Percentiles rank a stretch among this genome's conserved stretches.
Evolutionary conservation across 1,140 invertebrate genomes (phyloP).

Genomic region (Sipha flava): DNA sequence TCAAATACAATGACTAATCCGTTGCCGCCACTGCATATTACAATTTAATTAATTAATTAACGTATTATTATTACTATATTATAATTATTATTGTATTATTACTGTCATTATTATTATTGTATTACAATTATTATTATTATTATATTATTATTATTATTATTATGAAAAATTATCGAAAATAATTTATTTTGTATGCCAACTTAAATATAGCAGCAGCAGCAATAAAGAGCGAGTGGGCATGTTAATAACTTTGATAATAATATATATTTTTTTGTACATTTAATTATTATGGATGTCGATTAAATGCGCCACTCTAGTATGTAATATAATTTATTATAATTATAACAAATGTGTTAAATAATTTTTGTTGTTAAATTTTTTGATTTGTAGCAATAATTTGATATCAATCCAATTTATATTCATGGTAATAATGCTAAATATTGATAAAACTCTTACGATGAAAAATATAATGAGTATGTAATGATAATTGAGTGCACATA

Average conservation of each 20-base stretch:
- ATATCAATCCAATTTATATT: neutral
- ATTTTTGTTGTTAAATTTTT: neutral
- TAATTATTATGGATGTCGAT: neutral
- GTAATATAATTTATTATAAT: conserved; percentile 3
- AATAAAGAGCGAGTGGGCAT: neutral
- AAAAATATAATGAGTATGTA: no score
- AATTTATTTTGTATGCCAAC: conserved; percentile 3
- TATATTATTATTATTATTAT: neutral
- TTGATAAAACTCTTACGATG: no score
- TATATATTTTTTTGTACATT: conserved; percentile 6
- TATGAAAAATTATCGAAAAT: neutral
- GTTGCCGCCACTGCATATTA: neutral
- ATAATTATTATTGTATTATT: neutral
- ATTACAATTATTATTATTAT: neutral
- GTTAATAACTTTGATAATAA: neutral
- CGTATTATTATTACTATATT: neutral
- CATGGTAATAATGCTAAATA: no score
- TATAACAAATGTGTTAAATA: conserved; percentile 17
- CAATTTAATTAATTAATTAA: neutral
- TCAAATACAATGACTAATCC: neutral
- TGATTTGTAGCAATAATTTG: neutral
- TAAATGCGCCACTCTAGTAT: neutral
- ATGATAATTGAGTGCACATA: no score
- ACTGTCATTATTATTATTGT: neutral
- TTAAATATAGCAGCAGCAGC: neutral